These are phyloP conservation scores for Dufourea novaeangliae DNA, from an alignment of 1,140 invertebrate genomes.

Conservation along the genomic window DNA sequence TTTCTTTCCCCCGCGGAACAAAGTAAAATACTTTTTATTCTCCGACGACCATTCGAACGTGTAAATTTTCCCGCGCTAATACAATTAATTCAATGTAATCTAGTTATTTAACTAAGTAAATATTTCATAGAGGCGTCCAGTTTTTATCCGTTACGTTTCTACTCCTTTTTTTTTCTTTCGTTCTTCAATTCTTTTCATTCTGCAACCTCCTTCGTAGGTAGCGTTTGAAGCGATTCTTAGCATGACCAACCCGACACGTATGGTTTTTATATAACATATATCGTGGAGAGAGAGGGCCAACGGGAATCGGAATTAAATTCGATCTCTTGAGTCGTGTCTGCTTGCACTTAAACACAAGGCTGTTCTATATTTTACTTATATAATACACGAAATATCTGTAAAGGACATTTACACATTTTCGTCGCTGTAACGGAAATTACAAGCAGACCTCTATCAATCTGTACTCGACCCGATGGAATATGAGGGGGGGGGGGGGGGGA, in stretches of 20 bases:
- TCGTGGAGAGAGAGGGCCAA: not conserved
- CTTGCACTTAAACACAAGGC: not conserved
- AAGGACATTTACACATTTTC: conserved; percentile 24
- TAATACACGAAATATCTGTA: not conserved
- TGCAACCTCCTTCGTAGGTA: conserved; percentile 6
- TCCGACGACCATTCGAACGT: conserved; percentile 59
- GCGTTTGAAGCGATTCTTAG: conserved; percentile 15
- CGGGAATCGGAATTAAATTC: too few species aligned
- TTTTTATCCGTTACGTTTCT: conserved; percentile 5
- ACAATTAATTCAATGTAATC: conserved; percentile 75
- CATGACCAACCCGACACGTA: too few species aligned
- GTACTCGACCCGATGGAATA: not conserved
- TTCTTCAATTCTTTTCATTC: too few species aligned
- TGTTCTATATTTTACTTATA: conserved; percentile 11
- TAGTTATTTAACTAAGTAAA: conserved; percentile 75
- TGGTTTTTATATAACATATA: too few species aligned
- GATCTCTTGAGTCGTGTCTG: conserved; percentile 12
- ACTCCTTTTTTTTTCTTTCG: conserved; percentile 37
- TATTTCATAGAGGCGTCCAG: conserved; percentile 71
- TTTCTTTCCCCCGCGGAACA: conserved; percentile 45
- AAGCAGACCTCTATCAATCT: conserved; percentile 6
- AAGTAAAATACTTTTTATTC: conserved; percentile 48
- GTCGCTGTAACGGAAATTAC: not conserved
- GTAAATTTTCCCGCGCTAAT: conserved; percentile 78
- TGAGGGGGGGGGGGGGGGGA: not conserved